Evolutionary conservation across 2,888 invertebrate species (phyloP).

Genomic region (Metallyticus violacea): DNA sequence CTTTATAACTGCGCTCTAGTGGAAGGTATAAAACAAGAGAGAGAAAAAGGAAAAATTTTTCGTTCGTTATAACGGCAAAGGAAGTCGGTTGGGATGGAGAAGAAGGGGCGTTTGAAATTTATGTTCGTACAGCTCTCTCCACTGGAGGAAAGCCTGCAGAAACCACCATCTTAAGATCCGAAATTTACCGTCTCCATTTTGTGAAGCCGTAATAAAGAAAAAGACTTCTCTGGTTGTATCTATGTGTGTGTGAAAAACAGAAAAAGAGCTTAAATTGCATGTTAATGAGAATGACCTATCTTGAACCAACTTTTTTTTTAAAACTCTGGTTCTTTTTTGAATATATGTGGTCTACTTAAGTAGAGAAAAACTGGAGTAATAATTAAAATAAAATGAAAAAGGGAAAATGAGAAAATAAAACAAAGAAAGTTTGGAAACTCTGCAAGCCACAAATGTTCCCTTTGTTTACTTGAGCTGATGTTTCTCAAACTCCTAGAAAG

Average conservation of each 20-base stretch:
- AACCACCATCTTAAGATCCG: slow-evolving; percentile 13
- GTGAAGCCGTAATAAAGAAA: background rate
- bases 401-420: background rate
- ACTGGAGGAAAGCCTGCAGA: background rate
- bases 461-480: background rate
- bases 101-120: background rate
- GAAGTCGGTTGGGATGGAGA: background rate
- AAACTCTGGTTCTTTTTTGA: slow-evolving; percentile 18
- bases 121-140: background rate
- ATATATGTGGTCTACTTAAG: background rate
- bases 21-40: background rate
- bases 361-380: background rate
- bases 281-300: slow-evolving; percentile 31
- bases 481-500: too few relatives aligned
- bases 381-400: background rate
- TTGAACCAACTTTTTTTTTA: slow-evolving; percentile 20
- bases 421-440: background rate
- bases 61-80: background rate
- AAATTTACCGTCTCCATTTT: slow-evolving; percentile 24
- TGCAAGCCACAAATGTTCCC: background rate
- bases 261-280: slow-evolving; percentile 17
- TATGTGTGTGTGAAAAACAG: background rate
- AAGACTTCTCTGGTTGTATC: background rate
- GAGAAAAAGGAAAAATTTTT: background rate
- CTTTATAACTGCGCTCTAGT: background rate